Evolutionary conservation across 2,113 vertebrate species (phyloP).

Genomic region (Rhynchopsitta pachyrhyncha): DNA sequence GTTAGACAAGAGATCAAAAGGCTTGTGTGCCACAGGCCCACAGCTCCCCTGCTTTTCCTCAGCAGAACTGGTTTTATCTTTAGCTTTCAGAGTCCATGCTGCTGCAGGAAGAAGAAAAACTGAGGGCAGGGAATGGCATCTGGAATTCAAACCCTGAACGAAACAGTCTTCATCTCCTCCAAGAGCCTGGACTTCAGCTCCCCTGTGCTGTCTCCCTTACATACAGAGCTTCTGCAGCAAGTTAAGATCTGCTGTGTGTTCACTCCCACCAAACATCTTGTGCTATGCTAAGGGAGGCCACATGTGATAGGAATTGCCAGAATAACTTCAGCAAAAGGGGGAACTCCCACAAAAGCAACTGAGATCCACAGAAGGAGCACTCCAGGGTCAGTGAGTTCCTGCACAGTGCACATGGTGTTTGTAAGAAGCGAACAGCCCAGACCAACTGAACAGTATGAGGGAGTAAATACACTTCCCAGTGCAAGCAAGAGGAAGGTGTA

Average conservation of each 20-base stretch:
- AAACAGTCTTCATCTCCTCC: not conserved
- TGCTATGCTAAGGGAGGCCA: not conserved
- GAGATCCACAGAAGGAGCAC: not conserved
- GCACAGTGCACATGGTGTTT: fast-evolving
- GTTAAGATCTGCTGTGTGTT: not conserved
- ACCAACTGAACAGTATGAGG: not conserved
- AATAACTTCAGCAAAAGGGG: not conserved
- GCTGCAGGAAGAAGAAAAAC: not conserved
- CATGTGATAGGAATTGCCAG: not conserved
- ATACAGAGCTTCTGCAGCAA: not conserved
- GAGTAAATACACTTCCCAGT: not conserved
- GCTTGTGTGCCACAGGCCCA: not conserved
- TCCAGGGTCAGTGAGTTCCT: not conserved
- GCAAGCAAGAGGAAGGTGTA: not conserved
- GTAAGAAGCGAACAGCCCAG: fast-evolving
- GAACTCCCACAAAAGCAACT: not conserved
- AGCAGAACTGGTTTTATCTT: not conserved
- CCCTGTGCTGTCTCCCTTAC: not conserved
- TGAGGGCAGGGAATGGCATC: not conserved
- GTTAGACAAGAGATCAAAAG: not conserved
- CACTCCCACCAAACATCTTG: not conserved
- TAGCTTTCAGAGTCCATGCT: not conserved
- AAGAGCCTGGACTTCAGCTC: not conserved
- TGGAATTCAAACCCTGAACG: not conserved
- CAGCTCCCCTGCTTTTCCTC: not conserved